Evolutionary conservation across 2,797 vertebrate species (phyloP).

Genomic region (Darevskia nairensis): DNA sequence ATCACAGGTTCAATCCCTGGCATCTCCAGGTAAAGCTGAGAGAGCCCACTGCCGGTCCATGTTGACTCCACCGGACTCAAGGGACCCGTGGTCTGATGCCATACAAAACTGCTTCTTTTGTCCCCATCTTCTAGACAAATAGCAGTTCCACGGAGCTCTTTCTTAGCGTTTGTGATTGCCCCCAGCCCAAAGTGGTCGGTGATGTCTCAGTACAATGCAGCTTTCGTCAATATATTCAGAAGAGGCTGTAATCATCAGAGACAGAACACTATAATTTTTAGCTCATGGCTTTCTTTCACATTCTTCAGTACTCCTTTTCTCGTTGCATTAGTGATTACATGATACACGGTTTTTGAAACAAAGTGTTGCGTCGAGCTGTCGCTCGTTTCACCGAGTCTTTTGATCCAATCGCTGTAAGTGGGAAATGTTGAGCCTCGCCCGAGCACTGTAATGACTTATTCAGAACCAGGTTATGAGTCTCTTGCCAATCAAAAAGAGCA

Average conservation of each 20-base stretch:
- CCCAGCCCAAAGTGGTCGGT: neutral
- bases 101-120: no score
- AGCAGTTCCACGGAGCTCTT: neutral
- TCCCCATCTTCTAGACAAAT: neutral
- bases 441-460: slow-evolving; percentile 41
- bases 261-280: slow-evolving; percentile 35
- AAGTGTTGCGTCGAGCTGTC: slow-evolving; percentile 7
- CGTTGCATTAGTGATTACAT: slow-evolving; percentile 9
- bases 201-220: neutral
- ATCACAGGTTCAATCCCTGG: no score
- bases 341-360: slow-evolving; percentile 12
- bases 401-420: slow-evolving; percentile 17
- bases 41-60: no score
- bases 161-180: neutral
- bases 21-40: no score
- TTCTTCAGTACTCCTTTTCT: neutral
- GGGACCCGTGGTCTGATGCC: no score
- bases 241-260: slow-evolving; percentile 16
- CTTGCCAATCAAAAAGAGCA: slow-evolving; percentile 37
- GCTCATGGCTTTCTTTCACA: neutral
- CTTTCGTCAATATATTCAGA: slow-evolving; percentile 9
- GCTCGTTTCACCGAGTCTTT: slow-evolving; percentile 34
- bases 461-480: slow-evolving; percentile 50
- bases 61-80: no score
- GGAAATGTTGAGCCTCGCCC: slow-evolving; percentile 24